Evolutionary conservation across 2,888 invertebrate species (phyloP), one percentile per base, ranked within the genome.

Genomic region (Aproaerema taeniolella): DNA sequence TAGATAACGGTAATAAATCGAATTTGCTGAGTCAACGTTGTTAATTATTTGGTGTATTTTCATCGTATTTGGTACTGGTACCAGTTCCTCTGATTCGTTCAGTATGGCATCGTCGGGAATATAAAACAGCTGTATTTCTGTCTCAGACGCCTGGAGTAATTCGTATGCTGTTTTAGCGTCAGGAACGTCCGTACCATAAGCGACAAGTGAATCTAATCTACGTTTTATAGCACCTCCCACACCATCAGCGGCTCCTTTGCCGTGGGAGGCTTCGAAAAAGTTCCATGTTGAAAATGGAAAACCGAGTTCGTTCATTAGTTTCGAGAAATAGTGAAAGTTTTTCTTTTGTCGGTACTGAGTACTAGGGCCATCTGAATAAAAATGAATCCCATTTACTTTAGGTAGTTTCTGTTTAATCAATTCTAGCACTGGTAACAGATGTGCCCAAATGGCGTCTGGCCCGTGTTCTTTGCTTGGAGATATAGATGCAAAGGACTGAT

Each of bases 71-170:
- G 37, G 37, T 20, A 37, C 9, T 1, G 37, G 17, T 8, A 11
- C 12, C n/a, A 37, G 37, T 16, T 33, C 17, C 20, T n/a, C 17
- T 15, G 11, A 16, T 20, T 16, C 17, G 11, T 54, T 16, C 57
- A 52, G 40, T 52, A 59, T 48, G 66, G 66, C 17, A 33, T 28
- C 28, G 3, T 28, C 28, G n/a, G 28, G 28, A 1, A 32, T 10
- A 10, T 6, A 2, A 11, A 32, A 17, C 1, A 16, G 4, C 14
- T 32, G 9, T 15, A 16, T 10, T 3, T 1, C 1, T 3, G 10
- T 17, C 4, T 15, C 7, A 10, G 11, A 17, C 3, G 9, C 17
- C 10, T 16, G 7, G 1, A 17, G 11, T 1, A 32, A 2, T 2
- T 17, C 2, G 11, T 17, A 17, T 2, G 31, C 31, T 16, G 11